Evolutionary conservation across 64 coral and sea anemone species (phyloP).

Genomic region (Pocillopora verrucosa): DNA sequence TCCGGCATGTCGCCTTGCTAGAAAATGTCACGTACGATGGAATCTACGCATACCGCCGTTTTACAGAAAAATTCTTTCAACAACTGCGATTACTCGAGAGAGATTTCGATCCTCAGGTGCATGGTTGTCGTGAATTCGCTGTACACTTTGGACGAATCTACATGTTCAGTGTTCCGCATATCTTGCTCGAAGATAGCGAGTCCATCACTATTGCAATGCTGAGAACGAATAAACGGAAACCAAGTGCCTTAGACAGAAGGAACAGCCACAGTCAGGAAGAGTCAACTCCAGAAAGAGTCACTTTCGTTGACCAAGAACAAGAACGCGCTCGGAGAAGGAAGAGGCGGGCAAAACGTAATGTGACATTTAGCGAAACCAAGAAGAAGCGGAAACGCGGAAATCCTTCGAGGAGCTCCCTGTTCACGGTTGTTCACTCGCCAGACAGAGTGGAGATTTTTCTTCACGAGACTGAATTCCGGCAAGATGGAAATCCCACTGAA

Average conservation of each 20-base stretch:
- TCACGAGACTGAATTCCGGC: neutral
- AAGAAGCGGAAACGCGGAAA: constrained; percentile 60
- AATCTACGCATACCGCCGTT: neutral
- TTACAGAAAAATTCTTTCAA: constrained; percentile 69
- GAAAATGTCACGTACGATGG: neutral
- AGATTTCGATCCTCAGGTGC: constrained; percentile 63
- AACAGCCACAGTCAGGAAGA: too few species aligned
- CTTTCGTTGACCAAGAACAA: neutral
- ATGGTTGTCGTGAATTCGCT: constrained; percentile 73
- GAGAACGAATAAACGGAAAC: constrained; percentile 36
- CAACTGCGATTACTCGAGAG: constrained; percentile 54
- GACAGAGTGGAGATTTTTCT: constrained; percentile 61
- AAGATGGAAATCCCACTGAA: neutral
- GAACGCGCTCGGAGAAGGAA: neutral
- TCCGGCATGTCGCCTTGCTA: constrained; percentile 25
- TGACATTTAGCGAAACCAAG: constrained; percentile 5
- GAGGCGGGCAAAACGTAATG: neutral
- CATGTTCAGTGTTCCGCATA: constrained; percentile 78
- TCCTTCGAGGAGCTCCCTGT: constrained; percentile 81
- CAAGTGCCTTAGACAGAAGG: neutral
- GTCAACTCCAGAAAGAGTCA: neutral
- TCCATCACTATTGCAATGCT: constrained; percentile 78
- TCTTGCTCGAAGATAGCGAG: constrained; percentile 80
- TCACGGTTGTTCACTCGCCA: constrained; percentile 60
- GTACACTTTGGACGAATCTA: constrained; percentile 97